Evolutionary conservation across 1,140 invertebrate genomes (phyloP).

Genomic region (Papilio aristodemus): DNA sequence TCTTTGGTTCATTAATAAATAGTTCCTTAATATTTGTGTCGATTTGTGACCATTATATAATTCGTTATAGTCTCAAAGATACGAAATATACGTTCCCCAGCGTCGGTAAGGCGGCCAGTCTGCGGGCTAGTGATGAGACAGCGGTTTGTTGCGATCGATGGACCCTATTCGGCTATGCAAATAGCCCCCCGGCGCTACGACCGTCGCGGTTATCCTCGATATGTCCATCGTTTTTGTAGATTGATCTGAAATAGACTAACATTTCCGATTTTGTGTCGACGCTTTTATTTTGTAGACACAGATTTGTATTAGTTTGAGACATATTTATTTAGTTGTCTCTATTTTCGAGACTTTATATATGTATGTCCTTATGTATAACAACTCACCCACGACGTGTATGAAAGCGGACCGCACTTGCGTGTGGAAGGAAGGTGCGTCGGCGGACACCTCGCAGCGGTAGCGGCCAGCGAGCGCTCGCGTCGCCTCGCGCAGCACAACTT

Average conservation of each 20-base stretch:
- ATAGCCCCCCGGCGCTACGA: constrained; percentile 14
- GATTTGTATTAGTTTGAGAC: neutral
- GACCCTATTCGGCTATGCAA: constrained; percentile 11
- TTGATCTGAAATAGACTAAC: constrained; percentile 26
- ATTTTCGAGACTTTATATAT: neutral
- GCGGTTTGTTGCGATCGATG: constrained; percentile 27
- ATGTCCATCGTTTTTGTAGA: constrained; percentile 24
- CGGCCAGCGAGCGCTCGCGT: constrained; percentile 83
- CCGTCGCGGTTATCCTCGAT: constrained; percentile 21
- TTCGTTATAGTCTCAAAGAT: neutral
- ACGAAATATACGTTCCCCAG: neutral
- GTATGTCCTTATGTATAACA: neutral
- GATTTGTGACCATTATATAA: neutral
- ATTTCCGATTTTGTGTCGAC: constrained; percentile 22
- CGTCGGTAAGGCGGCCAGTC: constrained; percentile 1
- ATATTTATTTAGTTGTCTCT: constrained; percentile 11
- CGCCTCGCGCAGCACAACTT: constrained; percentile 85
- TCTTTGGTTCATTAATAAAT: no score
- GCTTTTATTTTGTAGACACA: constrained; percentile 15
- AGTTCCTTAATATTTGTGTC: no score
- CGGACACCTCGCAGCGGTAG: constrained; percentile 88
- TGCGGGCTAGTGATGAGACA: constrained; percentile 21
- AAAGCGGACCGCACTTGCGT: constrained; percentile 83
- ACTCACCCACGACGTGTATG: constrained; percentile 87
- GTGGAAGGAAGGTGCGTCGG: constrained; percentile 86